Percentiles rank a stretch among this genome's conserved stretches.
These are phyloP conservation scores for Pelochelys cantorii DNA, from an alignment of 2,797 vertebrate genomes.

Conservation along the genomic window DNA sequence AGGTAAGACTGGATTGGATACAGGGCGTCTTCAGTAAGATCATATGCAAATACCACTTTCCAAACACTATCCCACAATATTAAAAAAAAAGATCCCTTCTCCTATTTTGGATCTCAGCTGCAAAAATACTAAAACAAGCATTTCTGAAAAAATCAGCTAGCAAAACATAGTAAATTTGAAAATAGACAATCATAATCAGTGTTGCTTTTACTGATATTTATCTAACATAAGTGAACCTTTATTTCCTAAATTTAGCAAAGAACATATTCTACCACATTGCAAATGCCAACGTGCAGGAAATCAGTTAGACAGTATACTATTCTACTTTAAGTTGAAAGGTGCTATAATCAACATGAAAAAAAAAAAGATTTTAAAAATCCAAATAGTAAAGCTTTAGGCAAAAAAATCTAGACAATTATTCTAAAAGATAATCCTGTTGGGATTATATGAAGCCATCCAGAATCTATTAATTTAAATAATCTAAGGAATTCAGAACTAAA, in stretches of 20 bases:
- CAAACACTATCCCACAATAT: background rate
- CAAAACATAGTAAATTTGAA: background rate
- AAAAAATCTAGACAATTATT: background rate
- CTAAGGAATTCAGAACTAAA: background rate
- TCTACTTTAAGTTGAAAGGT: background rate
- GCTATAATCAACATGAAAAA: background rate
- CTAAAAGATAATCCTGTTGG: constrained; percentile 15
- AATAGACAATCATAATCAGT: background rate
- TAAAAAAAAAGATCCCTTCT: background rate
- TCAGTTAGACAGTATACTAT: background rate
- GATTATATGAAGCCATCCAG: background rate
- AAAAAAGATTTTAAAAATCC: background rate
- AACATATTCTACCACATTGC: background rate
- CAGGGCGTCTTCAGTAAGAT: background rate
- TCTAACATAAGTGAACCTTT: background rate
- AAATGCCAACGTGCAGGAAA: background rate
- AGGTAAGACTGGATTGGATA: background rate
- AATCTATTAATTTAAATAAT: background rate
- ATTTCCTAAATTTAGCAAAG: background rate
- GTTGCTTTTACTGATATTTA: background rate
- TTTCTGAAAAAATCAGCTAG: background rate
- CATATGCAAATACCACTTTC: background rate
- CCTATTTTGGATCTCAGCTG: background rate
- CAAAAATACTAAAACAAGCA: background rate
- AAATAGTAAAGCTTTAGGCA: background rate